Percentiles rank a stretch among this genome's conserved stretches.
Evolutionary conservation across 2,888 invertebrate species (phyloP).

Genomic region (Galeopsomyia nigrocyanea): DNA sequence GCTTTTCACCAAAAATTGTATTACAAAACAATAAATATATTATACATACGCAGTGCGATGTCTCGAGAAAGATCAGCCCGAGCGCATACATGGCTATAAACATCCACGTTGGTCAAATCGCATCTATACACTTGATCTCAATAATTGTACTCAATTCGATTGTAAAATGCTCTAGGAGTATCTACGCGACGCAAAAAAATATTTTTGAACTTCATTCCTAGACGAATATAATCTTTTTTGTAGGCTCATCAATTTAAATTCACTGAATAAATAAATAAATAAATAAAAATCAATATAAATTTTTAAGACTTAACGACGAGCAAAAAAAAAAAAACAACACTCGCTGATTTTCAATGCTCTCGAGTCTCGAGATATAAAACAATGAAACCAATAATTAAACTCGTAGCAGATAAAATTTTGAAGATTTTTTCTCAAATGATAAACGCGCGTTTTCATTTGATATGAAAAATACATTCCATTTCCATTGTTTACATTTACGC

Average conservation of each 20-base stretch:
- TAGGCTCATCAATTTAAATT: not conserved
- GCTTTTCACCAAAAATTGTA: too few relatives aligned
- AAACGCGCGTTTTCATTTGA: slow-evolving; percentile 2
- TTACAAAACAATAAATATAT: too few relatives aligned
- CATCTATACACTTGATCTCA: not conserved
- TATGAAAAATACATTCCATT: not conserved
- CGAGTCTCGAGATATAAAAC: not conserved
- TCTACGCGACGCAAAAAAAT: not conserved
- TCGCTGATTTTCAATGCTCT: not conserved
- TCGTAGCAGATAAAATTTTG: slow-evolving; percentile 24
- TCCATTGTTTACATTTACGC: slow-evolving; percentile 12
- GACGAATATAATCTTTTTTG: too few relatives aligned
- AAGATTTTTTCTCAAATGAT: slow-evolving; percentile 24
- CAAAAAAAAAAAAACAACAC: too few relatives aligned
- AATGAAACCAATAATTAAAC: not conserved
- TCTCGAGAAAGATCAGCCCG: too few relatives aligned
- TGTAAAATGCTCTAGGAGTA: slow-evolving; percentile 5
- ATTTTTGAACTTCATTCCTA: slow-evolving; percentile 7
- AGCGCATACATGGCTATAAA: too few relatives aligned
- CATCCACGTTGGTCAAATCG: too few relatives aligned
- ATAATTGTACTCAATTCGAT: not conserved
- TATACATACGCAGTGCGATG: too few relatives aligned
- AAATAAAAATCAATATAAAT: slow-evolving; percentile 6
- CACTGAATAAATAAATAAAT: not conserved
- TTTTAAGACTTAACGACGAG: slow-evolving; percentile 15